Percentiles rank a stretch among this genome's conserved stretches.
phyloP scores from a whole-genome alignment of 2,113 vertebrate species.

The Cephalophus harveyi region DNA sequence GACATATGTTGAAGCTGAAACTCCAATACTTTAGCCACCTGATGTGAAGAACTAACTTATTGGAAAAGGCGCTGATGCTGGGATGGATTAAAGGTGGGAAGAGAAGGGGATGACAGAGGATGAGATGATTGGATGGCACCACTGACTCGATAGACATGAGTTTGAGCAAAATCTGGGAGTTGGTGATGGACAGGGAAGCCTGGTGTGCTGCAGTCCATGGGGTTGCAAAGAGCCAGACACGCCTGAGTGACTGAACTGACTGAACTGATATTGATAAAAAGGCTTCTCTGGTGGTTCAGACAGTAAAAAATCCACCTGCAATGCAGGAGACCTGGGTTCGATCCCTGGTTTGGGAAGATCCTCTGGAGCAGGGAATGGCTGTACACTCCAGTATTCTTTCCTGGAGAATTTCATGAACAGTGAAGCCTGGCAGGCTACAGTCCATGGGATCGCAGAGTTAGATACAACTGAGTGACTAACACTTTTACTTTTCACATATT shows the following conservation, averaged over 20 bases:
- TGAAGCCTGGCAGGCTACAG: background rate
- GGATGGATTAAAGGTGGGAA: fast-evolving
- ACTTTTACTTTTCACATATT: background rate
- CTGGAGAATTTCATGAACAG: background rate
- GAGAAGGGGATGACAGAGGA: background rate
- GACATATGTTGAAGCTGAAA: background rate
- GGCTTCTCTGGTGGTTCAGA: background rate
- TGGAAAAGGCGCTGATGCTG: background rate
- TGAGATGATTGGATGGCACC: background rate
- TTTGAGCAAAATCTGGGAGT: background rate
- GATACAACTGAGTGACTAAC: background rate
- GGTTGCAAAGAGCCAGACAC: fast-evolving
- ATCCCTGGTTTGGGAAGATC: background rate
- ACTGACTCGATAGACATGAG: background rate
- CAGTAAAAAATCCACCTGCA: background rate
- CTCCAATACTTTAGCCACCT: background rate
- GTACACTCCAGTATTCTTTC: background rate
- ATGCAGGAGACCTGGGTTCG: fast-evolving
- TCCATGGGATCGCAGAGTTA: fast-evolving
- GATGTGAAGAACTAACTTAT: background rate
- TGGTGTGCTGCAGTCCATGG: background rate
- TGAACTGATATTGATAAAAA: background rate
- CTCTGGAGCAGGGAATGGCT: background rate
- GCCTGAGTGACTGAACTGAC: background rate
- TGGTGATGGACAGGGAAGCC: background rate